Conservation (phyloP, 2,888 invertebrate genomes). For the Thecophora atra region DNA sequence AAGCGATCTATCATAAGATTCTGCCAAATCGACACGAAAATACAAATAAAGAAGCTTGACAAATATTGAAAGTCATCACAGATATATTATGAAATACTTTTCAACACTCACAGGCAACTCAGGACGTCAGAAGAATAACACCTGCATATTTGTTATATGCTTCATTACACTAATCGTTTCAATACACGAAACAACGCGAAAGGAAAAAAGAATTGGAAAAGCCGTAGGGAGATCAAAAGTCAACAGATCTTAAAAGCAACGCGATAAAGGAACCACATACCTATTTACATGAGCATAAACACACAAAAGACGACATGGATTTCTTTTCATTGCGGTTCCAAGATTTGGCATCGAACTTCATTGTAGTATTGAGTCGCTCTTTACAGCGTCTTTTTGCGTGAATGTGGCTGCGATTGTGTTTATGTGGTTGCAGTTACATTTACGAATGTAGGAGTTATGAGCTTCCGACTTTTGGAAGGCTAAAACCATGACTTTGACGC, state of each 20-base stretch:
- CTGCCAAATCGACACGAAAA: no score
- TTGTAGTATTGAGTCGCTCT: not conserved
- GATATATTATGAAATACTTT: not conserved
- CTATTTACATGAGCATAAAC: not conserved
- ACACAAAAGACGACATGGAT: not conserved
- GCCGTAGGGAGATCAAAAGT: no score
- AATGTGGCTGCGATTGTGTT: not conserved
- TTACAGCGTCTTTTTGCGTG: not conserved
- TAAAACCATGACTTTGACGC: no score
- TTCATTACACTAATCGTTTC: no score
- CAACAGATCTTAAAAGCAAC: no score
- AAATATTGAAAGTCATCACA: not conserved
- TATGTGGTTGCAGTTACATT: not conserved
- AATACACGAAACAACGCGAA: no score
- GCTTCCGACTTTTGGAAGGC: not conserved
- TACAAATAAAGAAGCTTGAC: not conserved
- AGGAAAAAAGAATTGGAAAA: no score
- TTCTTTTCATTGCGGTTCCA: not conserved
- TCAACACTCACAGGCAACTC: no score
- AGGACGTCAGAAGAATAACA: no score
- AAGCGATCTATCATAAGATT: no score
- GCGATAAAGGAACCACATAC: no score
- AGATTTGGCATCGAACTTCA: slow-evolving; percentile 5
- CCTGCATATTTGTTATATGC: no score
- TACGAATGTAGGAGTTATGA: not conserved